These are phyloP conservation scores for Euzophera pinguis DNA, from an alignment of 2,888 invertebrate genomes.

Conservation along the genomic window DNA sequence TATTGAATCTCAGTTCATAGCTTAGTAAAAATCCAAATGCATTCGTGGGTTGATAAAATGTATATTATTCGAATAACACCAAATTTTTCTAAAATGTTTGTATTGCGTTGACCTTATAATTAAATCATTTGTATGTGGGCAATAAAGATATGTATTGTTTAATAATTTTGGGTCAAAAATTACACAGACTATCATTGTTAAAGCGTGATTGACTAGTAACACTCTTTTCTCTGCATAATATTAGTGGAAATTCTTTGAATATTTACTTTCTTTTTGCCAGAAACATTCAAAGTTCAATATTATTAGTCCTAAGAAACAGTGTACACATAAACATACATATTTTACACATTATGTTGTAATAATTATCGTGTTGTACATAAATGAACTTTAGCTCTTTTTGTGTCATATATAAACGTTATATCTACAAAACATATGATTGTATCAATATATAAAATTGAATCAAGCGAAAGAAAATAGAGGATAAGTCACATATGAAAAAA, in stretches of 20 bases:
- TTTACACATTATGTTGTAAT: background rate
- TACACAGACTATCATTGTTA: too few species aligned
- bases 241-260: too few species aligned
- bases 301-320: slow-evolving; percentile 1
- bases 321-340: background rate
- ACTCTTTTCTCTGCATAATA: too few species aligned
- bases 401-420: slow-evolving; percentile 6
- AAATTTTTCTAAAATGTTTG: slow-evolving; percentile 10
- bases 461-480: too few species aligned
- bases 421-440: background rate
- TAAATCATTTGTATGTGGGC: background rate
- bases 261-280: background rate
- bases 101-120: background rate
- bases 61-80: slow-evolving; percentile 7
- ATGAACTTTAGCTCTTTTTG: slow-evolving; percentile 1
- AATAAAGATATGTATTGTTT: too few species aligned
- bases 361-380: slow-evolving; percentile 5
- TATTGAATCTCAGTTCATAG: too few species aligned
- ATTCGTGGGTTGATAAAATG: background rate
- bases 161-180: too few species aligned
- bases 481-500: too few species aligned
- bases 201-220: too few species aligned
- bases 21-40: background rate
- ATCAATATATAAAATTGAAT: too few species aligned
- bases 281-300: background rate